Percentiles rank a stretch among this genome's conserved stretches.
These are phyloP conservation scores for Patagioenas fasciata DNA, from an alignment of 2,113 vertebrate genomes.

Conservation along the genomic window DNA sequence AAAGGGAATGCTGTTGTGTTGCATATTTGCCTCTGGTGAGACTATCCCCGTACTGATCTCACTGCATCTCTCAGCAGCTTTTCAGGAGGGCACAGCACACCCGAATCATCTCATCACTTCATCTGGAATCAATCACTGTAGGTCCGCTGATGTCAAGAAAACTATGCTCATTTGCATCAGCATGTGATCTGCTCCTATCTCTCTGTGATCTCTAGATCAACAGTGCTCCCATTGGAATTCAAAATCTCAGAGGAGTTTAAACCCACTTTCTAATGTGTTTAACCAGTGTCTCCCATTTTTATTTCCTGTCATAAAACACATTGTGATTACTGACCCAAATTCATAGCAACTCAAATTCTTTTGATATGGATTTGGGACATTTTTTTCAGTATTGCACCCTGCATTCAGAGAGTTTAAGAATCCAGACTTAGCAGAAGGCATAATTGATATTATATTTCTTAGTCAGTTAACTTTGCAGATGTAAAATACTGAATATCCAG, in stretches of 20 bases:
- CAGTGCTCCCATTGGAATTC: neutral
- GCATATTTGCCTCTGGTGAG: neutral
- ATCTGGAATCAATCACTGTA: conserved; percentile 63
- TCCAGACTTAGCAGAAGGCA: neutral
- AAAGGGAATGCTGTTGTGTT: neutral
- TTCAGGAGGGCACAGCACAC: conserved; percentile 4
- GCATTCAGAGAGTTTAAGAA: neutral
- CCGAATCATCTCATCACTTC: conserved; percentile 33
- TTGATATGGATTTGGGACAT: neutral
- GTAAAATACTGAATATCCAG: neutral
- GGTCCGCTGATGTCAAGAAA: conserved; percentile 47
- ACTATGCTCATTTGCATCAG: conserved; percentile 59
- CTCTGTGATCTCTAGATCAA: conserved; percentile 26
- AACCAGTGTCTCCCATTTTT: neutral
- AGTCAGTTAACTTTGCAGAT: neutral
- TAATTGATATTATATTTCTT: neutral
- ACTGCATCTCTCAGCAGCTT: conserved; percentile 48
- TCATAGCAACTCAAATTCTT: neutral
- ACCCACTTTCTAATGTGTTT: neutral
- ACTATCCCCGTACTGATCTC: neutral
- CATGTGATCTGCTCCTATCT: conserved; percentile 39
- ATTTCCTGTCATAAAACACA: neutral
- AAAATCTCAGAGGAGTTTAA: neutral
- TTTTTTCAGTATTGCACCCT: neutral
- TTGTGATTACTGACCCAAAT: neutral